A percentile compares a stretch with the other conserved stretches of the same genome.
These are phyloP conservation scores for Coreoperca whiteheadi DNA, from an alignment of 2,113 vertebrate species.

Conservation along the genomic window DNA sequence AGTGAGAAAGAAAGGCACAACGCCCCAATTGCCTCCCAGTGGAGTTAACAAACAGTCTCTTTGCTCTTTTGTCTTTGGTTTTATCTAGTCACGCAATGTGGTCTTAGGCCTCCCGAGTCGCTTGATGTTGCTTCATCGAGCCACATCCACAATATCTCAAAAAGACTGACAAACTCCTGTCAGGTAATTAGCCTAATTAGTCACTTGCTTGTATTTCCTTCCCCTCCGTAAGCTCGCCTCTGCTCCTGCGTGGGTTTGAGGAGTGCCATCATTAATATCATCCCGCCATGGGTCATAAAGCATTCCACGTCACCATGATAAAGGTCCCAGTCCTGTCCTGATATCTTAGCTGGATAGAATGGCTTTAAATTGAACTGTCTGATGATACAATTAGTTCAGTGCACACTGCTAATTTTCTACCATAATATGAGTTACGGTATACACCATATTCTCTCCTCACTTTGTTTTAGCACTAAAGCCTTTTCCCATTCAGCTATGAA, in stretches of 20 bases:
- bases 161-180: constrained; percentile 67
- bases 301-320: constrained; percentile 55
- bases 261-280: constrained; percentile 69
- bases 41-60: constrained; percentile 53
- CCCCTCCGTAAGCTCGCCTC: constrained; percentile 47
- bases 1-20: constrained; percentile 23
- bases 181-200: constrained; percentile 79
- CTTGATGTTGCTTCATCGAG: constrained; percentile 53
- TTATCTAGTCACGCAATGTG: constrained; percentile 57
- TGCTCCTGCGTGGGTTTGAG: constrained; percentile 53
- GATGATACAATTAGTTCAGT: constrained; percentile 43
- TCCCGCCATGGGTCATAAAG: constrained; percentile 71
- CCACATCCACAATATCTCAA: constrained; percentile 57
- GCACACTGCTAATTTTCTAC: constrained; percentile 15
- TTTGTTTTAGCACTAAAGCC: not conserved
- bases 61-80: constrained; percentile 51
- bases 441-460: not conserved
- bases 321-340: constrained; percentile 43
- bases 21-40: constrained; percentile 34
- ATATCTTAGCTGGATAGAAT: constrained; percentile 31
- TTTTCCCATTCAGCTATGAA: not conserved
- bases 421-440: not conserved
- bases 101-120: constrained; percentile 44
- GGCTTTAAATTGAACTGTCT: constrained; percentile 51
- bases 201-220: constrained; percentile 50